Conservation (phyloP, 37 sponge, comb jelly and placozoan genomes). For the Spongilla lacustris region DNA sequence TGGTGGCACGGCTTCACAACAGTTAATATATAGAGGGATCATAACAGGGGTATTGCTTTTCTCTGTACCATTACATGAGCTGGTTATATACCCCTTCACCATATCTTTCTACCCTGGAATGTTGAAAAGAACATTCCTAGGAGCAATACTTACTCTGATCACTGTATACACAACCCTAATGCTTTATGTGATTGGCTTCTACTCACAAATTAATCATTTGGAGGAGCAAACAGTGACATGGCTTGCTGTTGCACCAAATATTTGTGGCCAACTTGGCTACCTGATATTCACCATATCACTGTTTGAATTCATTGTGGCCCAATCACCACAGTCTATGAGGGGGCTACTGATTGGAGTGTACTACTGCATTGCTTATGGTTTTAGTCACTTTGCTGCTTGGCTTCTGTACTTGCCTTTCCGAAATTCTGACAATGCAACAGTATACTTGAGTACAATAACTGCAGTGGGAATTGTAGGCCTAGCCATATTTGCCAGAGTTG, state of each 20-base stretch:
- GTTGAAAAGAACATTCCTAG: background rate
- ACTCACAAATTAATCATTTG: background rate
- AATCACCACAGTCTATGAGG: slow-evolving; percentile 16
- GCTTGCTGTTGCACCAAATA: background rate
- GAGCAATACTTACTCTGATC: background rate
- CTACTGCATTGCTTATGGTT: background rate
- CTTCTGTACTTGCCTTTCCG: background rate
- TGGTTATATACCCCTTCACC: background rate
- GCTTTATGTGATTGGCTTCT: background rate
- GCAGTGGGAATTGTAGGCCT: background rate
- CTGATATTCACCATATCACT: slow-evolving; percentile 2
- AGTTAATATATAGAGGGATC: background rate
- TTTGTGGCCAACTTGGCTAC: background rate
- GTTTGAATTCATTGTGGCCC: background rate
- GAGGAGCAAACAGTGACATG: background rate
- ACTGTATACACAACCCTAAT: background rate
- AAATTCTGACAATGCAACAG: background rate
- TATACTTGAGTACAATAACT: background rate
- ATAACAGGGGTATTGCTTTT: background rate
- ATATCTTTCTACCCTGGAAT: background rate
- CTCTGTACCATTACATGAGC: background rate
- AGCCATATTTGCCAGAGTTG: background rate
- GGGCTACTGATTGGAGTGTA: slow-evolving; percentile 16
- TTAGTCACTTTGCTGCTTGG: background rate
- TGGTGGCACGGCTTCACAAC: background rate